Percentiles rank a stretch among this genome's conserved stretches.
Evolutionary conservation across 2,888 invertebrate genomes (phyloP).

Genomic region (Xylota segnis): DNA sequence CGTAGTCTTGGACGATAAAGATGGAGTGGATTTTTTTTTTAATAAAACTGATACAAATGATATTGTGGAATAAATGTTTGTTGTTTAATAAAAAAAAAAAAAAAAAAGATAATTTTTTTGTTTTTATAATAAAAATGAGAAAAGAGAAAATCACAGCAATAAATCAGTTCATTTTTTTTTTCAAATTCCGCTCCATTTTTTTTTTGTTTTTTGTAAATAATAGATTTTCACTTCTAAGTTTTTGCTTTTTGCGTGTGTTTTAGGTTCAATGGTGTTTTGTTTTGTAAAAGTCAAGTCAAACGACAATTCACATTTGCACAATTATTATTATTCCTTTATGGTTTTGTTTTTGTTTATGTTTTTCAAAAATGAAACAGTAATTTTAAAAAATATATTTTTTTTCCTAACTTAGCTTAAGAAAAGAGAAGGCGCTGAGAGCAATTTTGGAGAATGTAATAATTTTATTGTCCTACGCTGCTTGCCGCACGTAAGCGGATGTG

Average conservation of each 20-base stretch:
- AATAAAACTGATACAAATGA: conserved; percentile 62
- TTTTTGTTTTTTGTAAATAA: conserved; percentile 56
- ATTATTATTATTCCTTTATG: conserved; percentile 34
- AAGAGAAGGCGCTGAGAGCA: conserved; percentile 41
- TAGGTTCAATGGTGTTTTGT: conserved; percentile 51
- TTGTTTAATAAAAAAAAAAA: conserved; percentile 62
- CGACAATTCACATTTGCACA: conserved; percentile 56
- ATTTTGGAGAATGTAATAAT: not conserved
- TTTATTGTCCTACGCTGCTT: conserved; percentile 35
- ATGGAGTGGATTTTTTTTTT: conserved; percentile 57
- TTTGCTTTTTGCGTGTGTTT: conserved; percentile 55
- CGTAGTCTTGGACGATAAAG: conserved; percentile 39
- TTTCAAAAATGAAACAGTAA: conserved; percentile 69
- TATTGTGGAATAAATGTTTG: conserved; percentile 62
- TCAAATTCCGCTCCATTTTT: conserved; percentile 79
- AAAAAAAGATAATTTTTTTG: conserved; percentile 46
- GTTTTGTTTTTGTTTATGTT: conserved; percentile 40
- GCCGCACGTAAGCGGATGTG: conserved; percentile 25
- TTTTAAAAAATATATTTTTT: conserved; percentile 57
- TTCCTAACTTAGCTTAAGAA: conserved; percentile 40
- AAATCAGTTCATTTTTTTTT: conserved; percentile 83
- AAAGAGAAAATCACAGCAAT: conserved; percentile 83
- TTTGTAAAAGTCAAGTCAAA: conserved; percentile 36
- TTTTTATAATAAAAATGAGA: conserved; percentile 74
- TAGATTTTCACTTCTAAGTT: conserved; percentile 65